Base-by-base conservation (phyloP, 1,140 invertebrate genomes). In the Drosophila baimaii region DNA sequence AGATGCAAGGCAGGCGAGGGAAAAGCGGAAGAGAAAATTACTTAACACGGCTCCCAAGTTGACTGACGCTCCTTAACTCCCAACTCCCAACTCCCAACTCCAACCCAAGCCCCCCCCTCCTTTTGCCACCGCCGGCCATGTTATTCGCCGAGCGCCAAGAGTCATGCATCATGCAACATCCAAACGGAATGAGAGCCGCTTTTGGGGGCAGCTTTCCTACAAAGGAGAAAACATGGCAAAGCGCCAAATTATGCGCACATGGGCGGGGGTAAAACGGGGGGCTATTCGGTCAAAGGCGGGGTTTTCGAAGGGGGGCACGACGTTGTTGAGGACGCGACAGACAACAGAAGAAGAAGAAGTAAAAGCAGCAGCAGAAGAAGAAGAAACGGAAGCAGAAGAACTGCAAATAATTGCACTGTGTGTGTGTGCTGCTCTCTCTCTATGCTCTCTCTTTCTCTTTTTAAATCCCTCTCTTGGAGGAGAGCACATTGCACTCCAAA, bases 171-270 rank as follows among this genome's bases (percentile, higher is more conserved):
- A 73, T 85, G 78, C 81, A 86, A 78, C 83, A 82, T 76, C 75
- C 65, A 70, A 80, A 59, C 61, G 71, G 66, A 77, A 55, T 41
- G 58, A 68, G 74, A 66, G 73, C 46, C 41, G 63, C 54, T 55
- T 66, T 68, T 73, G 46, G 61, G 70, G 71, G 27, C 47, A 63
- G 41, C 35, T 44, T 33, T 56, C 37, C 41, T 57, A 69, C 54
- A 68, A 59, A 37, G 79, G 56, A 80, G 84, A 80, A 89, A 89
- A 89, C 80, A 88, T 88, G 84, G 84, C 84, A 77, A 84, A 88
- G 84, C 85, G 84, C 84, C 84, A 88, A 88, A 88, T 89, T 88
- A 84, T 88, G 80, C 84, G 81, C 84, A 71, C 84, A 88, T 89
- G 80, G 72, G 51, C 39, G 44, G 77, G 77, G 54, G 62, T 47